Conservation (phyloP, 2,113 vertebrate genomes). For the Nematolebias whitei region DNA sequence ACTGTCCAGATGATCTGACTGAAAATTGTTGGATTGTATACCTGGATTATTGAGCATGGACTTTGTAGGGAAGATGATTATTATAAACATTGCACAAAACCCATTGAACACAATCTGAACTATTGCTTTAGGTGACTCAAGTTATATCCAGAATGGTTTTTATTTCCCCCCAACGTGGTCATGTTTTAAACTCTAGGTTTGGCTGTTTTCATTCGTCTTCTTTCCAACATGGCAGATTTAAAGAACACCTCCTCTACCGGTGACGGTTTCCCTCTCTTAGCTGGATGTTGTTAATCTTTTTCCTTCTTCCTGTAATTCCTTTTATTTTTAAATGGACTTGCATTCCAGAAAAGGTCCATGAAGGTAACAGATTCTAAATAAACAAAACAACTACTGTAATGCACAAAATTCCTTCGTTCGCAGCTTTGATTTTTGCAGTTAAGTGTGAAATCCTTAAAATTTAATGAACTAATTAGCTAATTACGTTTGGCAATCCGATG, state of each 20-base stretch:
- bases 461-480: too few relatives aligned
- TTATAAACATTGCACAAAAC: too few relatives aligned
- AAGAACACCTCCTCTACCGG: conserved; percentile 7
- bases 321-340: not conserved
- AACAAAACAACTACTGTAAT: not conserved
- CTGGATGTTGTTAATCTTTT: not conserved
- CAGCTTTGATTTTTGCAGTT: not conserved
- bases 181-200: not conserved
- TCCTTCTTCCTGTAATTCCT: not conserved
- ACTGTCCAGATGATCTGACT: too few relatives aligned
- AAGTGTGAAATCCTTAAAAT: too few relatives aligned
- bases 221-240: conserved; percentile 1
- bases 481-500: too few relatives aligned
- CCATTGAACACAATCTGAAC: too few relatives aligned
- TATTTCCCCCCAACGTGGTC: too few relatives aligned
- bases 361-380: not conserved
- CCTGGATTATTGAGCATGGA: too few relatives aligned
- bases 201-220: not conserved
- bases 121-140: too few relatives aligned
- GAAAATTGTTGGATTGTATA: too few relatives aligned
- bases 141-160: too few relatives aligned
- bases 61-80: too few relatives aligned
- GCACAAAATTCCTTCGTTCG: not conserved
- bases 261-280: not conserved
- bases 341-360: not conserved